These are phyloP conservation scores for Bovichtus variegatus DNA, from an alignment of 2,797 vertebrate species.

Conservation along the genomic window DNA sequence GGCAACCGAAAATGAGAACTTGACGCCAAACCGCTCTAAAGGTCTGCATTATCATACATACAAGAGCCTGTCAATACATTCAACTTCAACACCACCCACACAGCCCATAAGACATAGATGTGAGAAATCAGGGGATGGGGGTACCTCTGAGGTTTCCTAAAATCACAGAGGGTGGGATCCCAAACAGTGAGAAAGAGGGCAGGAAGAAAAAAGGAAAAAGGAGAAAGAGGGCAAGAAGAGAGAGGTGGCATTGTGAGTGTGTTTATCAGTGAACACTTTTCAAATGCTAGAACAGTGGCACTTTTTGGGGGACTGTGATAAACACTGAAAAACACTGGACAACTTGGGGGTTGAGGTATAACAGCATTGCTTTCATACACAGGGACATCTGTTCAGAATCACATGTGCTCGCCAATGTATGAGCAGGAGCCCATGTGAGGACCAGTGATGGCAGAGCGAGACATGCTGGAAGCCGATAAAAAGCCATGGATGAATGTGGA, in stretches of 20 bases:
- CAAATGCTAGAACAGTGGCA: slow-evolving; percentile 51
- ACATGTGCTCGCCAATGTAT: slow-evolving; percentile 56
- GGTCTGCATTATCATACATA: slow-evolving; percentile 36
- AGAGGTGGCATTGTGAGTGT: slow-evolving; percentile 91
- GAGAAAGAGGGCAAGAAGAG: slow-evolving; percentile 68
- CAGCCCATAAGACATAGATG: slow-evolving; percentile 61
- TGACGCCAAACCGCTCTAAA: slow-evolving; percentile 39
- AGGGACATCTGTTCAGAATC: slow-evolving; percentile 60
- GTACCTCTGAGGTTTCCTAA: slow-evolving; percentile 77
- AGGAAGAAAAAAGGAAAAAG: slow-evolving; percentile 22
- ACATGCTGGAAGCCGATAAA: slow-evolving; percentile 68
- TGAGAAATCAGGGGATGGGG: slow-evolving; percentile 26
- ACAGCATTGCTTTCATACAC: slow-evolving; percentile 61
- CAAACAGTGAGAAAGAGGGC: slow-evolving; percentile 59
- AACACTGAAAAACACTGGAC: slow-evolving; percentile 54
- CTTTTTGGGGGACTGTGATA: slow-evolving; percentile 53
- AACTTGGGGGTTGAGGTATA: slow-evolving; percentile 40
- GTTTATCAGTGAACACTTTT: slow-evolving; percentile 81
- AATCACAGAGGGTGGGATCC: slow-evolving; percentile 72
- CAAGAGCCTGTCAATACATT: slow-evolving; percentile 51
- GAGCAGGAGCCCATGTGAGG: slow-evolving; percentile 56
- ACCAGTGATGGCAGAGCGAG: slow-evolving; percentile 36
- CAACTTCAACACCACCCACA: slow-evolving; percentile 49
- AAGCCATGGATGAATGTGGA: slow-evolving; percentile 54
- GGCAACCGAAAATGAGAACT: slow-evolving; percentile 43